Base-by-base conservation (phyloP, 2,113 vertebrate species). In the Sturnus vulgaris region DNA sequence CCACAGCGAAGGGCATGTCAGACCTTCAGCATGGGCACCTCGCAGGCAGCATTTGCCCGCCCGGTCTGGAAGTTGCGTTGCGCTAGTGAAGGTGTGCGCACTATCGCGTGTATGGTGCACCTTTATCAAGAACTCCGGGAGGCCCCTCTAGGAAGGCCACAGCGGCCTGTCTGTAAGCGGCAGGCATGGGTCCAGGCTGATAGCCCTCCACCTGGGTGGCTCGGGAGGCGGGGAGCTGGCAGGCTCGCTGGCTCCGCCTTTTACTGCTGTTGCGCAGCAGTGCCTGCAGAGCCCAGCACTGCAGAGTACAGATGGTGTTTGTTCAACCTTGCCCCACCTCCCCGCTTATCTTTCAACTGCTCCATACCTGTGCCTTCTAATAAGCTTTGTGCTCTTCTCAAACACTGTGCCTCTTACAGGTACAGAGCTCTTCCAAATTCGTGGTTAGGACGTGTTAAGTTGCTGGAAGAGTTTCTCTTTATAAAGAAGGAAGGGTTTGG, bases 221-320 rank as follows among this genome's bases (percentile, higher is more conserved):
- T 61, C 3, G n/a, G 40, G 33, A 71, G 92, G 75, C 70, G 50
- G 81, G 5, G 78, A 82, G 56, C 61, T 87, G 84, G 89, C 91
- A 70, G 86, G 3, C 39, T 37, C 9, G 47, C 76, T 83, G 72
- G 92, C 96, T 86, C 93, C 92, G 90, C 93, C 95, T 96, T 60
- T n/a, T 55, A 7, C 88, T 88, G 96, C 95, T 97, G 96, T 96
- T 93, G 93, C 69, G 93, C 95, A 95, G 95, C 88, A 64, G 90
- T 39, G 90, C 64, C 93, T 93, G 95, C 96, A 97, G 94, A 93
- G 82, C 94, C 85, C 55, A 7, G 93, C 82, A 46, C 92, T 96
- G 93, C 88, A 1, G 93, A 93, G 90, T 90, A 22, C 90, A 96
- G 94, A 90, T 90, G 94, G 94, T 96, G 82, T 96, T 97, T 90